These are phyloP conservation scores for Eristalis intricaria DNA, from an alignment of 2,888 invertebrate species.

Conservation along the genomic window DNA sequence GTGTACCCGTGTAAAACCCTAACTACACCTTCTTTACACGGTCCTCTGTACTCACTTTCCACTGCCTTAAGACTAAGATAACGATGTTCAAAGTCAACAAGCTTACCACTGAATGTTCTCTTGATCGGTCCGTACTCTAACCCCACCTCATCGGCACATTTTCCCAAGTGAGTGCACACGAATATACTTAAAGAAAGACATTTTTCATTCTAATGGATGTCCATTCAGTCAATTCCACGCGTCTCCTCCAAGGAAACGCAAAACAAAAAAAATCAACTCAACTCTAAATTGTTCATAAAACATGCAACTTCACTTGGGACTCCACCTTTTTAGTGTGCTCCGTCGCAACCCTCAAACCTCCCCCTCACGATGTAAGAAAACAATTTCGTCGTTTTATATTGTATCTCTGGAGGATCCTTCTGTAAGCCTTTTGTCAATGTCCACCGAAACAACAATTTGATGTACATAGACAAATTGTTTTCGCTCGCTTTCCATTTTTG, in stretches of 20 bases:
- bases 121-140: too few relatives aligned
- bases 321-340: conserved; percentile 22
- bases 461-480: conserved; percentile 62
- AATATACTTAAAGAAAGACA: background rate
- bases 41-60: too few relatives aligned
- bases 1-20: too few relatives aligned
- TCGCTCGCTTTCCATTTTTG: conserved; percentile 2
- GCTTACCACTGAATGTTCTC: background rate
- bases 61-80: too few relatives aligned
- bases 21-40: too few relatives aligned
- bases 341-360: background rate
- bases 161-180: background rate
- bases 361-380: background rate
- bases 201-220: background rate
- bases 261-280: background rate
- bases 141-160: background rate
- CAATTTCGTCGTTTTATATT: background rate
- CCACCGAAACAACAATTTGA: conserved; percentile 52
- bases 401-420: conserved; percentile 23
- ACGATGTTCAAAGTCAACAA: too few relatives aligned
- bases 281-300: background rate
- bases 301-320: background rate
- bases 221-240: background rate
- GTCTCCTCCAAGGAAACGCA: background rate
- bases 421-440: conserved; percentile 62